phyloP scores from a whole-genome alignment of 2,888 invertebrate genomes.

The Horisme vitalbata region DNA sequence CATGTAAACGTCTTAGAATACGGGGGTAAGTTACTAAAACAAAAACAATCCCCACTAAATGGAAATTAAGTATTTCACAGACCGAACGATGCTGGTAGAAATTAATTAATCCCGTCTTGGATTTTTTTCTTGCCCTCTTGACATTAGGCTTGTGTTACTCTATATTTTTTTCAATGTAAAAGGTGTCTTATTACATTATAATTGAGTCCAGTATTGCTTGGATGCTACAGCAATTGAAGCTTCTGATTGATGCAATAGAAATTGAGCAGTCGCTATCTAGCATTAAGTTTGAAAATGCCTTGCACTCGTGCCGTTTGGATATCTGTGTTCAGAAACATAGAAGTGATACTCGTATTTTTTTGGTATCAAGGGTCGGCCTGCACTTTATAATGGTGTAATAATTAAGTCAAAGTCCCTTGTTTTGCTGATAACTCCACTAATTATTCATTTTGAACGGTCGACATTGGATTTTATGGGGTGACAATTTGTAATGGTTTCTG shows the following conservation, averaged over 20 bases:
- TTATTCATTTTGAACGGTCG: constrained; percentile 68
- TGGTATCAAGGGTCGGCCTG: constrained; percentile 66
- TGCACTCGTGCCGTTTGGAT: background rate
- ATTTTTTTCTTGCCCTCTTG: constrained; percentile 48
- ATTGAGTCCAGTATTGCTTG: background rate
- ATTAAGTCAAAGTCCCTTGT: constrained; percentile 77
- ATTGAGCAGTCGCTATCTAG: background rate
- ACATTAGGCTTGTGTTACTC: constrained; percentile 44
- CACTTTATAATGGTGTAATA: constrained; percentile 75
- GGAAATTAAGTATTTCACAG: constrained; percentile 78
- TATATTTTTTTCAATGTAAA: background rate
- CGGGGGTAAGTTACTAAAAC: constrained; percentile 60
- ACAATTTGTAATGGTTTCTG: constrained; percentile 61
- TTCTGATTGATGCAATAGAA: background rate
- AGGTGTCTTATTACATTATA: background rate
- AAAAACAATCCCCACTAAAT: constrained; percentile 65
- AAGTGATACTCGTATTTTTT: constrained; percentile 18
- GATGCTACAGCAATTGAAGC: background rate
- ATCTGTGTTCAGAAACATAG: too few relatives aligned
- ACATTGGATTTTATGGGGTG: constrained; percentile 70
- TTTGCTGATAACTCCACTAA: constrained; percentile 66
- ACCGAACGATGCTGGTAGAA: constrained; percentile 63
- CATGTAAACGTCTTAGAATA: too few relatives aligned
- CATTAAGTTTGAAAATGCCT: constrained; percentile 27
- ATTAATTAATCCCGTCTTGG: constrained; percentile 76